Base-by-base conservation (phyloP, 92 coral and sea anemone species). In the Scolanthus callimorphus region DNA sequence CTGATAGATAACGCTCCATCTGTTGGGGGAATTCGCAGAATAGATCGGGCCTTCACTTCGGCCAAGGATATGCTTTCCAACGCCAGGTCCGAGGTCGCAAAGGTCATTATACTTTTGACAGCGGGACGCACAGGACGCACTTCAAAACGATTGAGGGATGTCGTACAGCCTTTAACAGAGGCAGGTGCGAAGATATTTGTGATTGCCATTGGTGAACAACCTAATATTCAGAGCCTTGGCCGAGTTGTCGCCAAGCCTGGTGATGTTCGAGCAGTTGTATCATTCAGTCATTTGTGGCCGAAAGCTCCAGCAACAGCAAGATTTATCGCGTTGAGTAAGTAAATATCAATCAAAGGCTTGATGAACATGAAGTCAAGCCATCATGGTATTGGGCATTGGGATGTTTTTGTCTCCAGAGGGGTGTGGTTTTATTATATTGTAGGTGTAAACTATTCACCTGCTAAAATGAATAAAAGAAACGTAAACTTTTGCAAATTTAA, bases 11-110 rank as follows among this genome's bases (percentile, higher is more conserved):
- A 49, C 6, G 80, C 85, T n/a, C 84, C 86, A 2, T 78, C 61
- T 28, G 65, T 85, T 31, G 96, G 96, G 11, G 77, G 88, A 11
- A 39, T 37, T 17, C 48, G 85, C 21, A 60, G 85, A 31, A 29
- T 79, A 30, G 85, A 79, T 56, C 70, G 54, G 24, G 97, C 84
- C 11, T 23, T 90, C 50, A 44, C 23, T 34, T 64, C 73, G 3
- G 72, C 70, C 6, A 62, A 51, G 43, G 59, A 49, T 30, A 20
- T 71, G 2, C 65, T 80, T 22, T 17, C 48, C 11, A 34, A 59
- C 2, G 60, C 81, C 19, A 57, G 88, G 17, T 59, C 68, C 13
- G 63, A 74, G 26, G 84, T 65, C 10, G 77, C 72, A 20, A 82
- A 70, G 27, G 49, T 81, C 25, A 77, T 85, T 2, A 49, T 85